Evolutionary conservation across 2,113 vertebrate genomes (phyloP).

Genomic region (Apteryx owenii): DNA sequence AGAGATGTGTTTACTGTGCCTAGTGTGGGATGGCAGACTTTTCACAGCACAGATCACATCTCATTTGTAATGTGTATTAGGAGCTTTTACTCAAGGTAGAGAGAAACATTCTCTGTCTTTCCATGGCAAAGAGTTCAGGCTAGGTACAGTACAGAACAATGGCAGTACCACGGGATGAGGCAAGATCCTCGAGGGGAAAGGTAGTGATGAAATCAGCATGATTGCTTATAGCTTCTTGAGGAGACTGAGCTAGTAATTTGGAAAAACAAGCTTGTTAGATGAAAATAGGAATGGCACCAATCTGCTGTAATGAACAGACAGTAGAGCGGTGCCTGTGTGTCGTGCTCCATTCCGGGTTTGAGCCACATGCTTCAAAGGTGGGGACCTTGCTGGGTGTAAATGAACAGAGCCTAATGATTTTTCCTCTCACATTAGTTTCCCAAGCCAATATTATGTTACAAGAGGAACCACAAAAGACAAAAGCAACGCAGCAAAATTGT

Average conservation of each 20-base stretch:
- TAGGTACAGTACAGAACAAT: neutral
- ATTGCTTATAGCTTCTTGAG: neutral
- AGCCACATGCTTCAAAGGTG: neutral
- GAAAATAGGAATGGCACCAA: neutral
- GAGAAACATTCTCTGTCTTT: neutral
- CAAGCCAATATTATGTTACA: neutral
- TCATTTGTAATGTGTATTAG: constrained; percentile 16
- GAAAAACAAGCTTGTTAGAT: constrained; percentile 15
- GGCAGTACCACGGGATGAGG: neutral
- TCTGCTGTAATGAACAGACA: neutral
- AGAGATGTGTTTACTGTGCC: neutral
- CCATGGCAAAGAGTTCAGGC: neutral
- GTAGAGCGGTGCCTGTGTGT: neutral
- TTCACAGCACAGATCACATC: constrained; percentile 31
- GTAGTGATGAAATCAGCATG: constrained; percentile 9
- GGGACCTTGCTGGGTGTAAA: neutral
- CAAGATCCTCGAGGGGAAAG: neutral
- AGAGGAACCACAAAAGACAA: neutral
- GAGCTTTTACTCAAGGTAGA: neutral
- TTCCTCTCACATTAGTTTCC: neutral
- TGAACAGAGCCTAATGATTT: neutral
- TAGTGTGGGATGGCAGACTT: neutral
- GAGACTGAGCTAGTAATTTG: neutral
- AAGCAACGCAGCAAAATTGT: neutral
- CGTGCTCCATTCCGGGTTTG: neutral